A percentile compares a stretch with the other conserved stretches of the same genome.
phyloP scores from a whole-genome alignment of 2,113 vertebrate genomes.

The Rhynchopsitta pachyrhyncha region DNA sequence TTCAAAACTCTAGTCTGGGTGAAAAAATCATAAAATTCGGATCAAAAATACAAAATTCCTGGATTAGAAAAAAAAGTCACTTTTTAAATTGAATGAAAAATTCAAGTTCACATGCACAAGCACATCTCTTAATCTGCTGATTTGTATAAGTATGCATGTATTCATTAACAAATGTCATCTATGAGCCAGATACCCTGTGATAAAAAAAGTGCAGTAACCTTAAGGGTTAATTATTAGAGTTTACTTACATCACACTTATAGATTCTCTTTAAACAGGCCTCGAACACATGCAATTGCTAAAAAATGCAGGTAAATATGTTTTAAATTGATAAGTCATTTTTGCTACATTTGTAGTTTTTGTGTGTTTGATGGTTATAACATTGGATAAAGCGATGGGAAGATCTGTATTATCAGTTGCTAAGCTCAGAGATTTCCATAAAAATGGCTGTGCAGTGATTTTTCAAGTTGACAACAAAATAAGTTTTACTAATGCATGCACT shows the following conservation, averaged over 20 bases:
- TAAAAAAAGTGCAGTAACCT: neutral
- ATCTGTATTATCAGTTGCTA: neutral
- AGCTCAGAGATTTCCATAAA: neutral
- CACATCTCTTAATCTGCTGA: neutral
- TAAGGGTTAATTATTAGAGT: neutral
- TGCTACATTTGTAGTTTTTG: neutral
- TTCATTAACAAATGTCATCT: neutral
- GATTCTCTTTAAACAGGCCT: neutral
- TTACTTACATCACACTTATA: neutral
- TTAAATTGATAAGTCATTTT: neutral
- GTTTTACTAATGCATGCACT: neutral
- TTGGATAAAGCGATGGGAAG: neutral
- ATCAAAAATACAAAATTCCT: neutral
- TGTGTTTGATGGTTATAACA: neutral
- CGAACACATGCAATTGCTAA: neutral
- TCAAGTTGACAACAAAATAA: neutral
- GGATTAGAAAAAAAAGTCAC: neutral
- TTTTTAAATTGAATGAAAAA: neutral
- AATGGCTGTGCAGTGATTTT: neutral
- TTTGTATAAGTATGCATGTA: neutral
- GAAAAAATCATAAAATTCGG: neutral
- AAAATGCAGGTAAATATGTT: neutral
- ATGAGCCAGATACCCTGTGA: neutral
- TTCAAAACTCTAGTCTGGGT: neutral
- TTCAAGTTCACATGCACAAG: neutral